Evolutionary conservation across 2,113 vertebrate genomes (phyloP).

Genomic region (Rhinoderma darwinii): DNA sequence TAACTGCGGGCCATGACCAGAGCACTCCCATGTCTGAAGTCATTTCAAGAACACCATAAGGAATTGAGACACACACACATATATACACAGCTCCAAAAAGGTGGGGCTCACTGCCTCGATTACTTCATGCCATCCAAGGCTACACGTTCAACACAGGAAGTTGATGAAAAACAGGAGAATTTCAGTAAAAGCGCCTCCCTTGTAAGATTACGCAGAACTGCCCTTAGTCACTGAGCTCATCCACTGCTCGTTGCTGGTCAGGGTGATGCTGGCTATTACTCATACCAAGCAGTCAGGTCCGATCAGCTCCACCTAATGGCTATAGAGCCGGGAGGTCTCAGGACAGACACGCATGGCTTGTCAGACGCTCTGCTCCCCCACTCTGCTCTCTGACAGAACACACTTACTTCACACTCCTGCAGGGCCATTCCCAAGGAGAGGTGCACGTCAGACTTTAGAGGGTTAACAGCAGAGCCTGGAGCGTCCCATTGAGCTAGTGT

Average conservation of each 20-base stretch:
- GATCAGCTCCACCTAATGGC: too few relatives aligned
- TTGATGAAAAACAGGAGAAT: too few relatives aligned
- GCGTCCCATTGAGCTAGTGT: neutral
- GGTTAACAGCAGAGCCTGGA: neutral
- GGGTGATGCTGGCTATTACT: neutral
- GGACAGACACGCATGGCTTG: too few relatives aligned
- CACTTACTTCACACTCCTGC: conserved; percentile 31
- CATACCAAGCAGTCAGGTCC: too few relatives aligned
- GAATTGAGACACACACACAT: too few relatives aligned
- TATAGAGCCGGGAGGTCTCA: too few relatives aligned
- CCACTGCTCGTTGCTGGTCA: neutral
- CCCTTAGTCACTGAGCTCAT: neutral
- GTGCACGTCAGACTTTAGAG: neutral
- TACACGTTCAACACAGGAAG: neutral
- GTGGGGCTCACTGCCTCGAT: too few relatives aligned
- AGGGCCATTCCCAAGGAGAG: neutral
- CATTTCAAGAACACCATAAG: too few relatives aligned
- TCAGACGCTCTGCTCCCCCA: too few relatives aligned
- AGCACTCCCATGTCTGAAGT: too few relatives aligned
- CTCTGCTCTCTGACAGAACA: neutral
- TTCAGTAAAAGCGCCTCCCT: too few relatives aligned
- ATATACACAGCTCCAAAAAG: too few relatives aligned
- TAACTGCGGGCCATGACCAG: neutral
- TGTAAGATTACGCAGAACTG: neutral
- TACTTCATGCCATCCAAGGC: neutral